Evolutionary conservation across 2,113 vertebrate genomes (phyloP).

Genomic region (Phyllostomus discolor): DNA sequence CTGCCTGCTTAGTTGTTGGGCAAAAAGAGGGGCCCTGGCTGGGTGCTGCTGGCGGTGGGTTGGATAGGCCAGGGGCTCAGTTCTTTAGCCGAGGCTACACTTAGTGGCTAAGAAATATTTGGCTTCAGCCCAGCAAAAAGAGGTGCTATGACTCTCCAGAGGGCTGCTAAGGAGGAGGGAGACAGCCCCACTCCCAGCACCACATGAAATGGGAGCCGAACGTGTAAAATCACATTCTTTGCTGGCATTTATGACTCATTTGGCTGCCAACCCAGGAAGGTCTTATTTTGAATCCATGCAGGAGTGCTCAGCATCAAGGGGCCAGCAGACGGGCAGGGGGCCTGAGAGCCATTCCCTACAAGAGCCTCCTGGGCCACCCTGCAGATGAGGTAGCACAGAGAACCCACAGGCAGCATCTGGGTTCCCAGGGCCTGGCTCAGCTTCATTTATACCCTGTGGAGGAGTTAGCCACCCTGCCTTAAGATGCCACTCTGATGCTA

Average conservation of each 20-base stretch:
- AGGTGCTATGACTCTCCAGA: constrained; percentile 39
- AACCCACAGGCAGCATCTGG: not conserved
- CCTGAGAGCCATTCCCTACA: not conserved
- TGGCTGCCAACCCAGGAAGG: constrained; percentile 29
- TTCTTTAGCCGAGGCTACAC: constrained; percentile 54
- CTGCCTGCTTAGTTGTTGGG: not conserved
- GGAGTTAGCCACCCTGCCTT: not conserved
- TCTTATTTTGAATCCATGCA: constrained; percentile 42
- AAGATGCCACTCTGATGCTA: not conserved
- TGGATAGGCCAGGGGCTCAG: constrained; percentile 18
- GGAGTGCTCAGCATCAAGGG: not conserved
- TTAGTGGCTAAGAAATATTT: constrained; percentile 50
- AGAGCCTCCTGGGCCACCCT: not conserved
- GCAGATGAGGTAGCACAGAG: not conserved
- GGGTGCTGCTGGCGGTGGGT: not conserved
- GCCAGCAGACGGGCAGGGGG: not conserved
- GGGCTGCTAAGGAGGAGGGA: constrained; percentile 51
- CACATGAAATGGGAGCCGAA: not conserved
- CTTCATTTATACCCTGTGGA: not conserved
- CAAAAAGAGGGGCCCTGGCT: not conserved
- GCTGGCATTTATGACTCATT: constrained; percentile 56
- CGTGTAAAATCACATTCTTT: constrained; percentile 55
- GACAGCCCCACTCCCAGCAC: not conserved
- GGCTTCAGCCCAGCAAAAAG: constrained; percentile 27
- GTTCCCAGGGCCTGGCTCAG: not conserved